Conservation (phyloP, 1,140 invertebrate genomes). For the Drosophila fuyamai region DNA sequence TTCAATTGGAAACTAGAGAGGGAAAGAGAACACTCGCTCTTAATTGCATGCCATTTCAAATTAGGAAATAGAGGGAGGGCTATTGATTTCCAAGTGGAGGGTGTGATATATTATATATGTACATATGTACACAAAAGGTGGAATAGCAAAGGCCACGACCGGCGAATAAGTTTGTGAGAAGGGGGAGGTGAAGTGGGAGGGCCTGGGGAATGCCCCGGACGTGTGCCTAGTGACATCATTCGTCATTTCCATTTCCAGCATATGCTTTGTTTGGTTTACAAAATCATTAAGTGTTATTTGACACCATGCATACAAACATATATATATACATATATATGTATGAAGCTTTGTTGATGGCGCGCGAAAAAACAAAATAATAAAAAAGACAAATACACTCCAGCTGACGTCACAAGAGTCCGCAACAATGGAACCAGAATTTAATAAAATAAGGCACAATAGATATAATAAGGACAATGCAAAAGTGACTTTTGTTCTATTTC, state of each 20-base stretch:
- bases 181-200: background rate
- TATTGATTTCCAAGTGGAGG: conserved; percentile 27
- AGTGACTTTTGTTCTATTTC: background rate
- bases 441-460: conserved; percentile 3
- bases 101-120: background rate
- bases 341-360: conserved; percentile 3
- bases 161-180: conserved; percentile 10
- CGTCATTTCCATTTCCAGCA: conserved; percentile 24
- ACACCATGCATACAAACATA: background rate
- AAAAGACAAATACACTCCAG: background rate
- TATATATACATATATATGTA: background rate
- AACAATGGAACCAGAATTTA: conserved; percentile 7
- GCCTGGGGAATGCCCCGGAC: background rate
- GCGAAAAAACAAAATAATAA: conserved; percentile 11
- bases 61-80: conserved; percentile 15
- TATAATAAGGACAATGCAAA: background rate
- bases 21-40: background rate
- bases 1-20: background rate
- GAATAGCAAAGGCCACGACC: conserved; percentile 37
- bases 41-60: conserved; percentile 25
- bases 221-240: conserved; percentile 40
- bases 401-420: conserved; percentile 6
- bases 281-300: conserved; percentile 49
- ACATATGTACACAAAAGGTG: conserved; percentile 33
- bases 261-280: conserved; percentile 37